Conservation (phyloP, 2,888 invertebrate genomes). For the Chymomyza fuscimana region DNA sequence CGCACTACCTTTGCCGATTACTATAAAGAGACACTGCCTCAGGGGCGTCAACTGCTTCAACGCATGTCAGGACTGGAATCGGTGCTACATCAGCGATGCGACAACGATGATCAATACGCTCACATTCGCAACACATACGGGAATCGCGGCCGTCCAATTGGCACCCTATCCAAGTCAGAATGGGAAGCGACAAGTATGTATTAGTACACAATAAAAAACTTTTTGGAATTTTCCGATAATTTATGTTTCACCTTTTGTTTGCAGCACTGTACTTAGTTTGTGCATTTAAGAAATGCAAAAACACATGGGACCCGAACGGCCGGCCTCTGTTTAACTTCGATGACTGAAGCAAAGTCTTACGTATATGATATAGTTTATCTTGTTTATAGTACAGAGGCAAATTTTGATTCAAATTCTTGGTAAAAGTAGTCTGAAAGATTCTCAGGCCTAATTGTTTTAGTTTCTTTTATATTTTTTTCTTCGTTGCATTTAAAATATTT, state of each 20-base stretch:
- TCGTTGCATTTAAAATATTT: no score
- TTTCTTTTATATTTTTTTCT: no score
- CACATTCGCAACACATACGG: constrained; percentile 84
- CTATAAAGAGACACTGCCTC: constrained; percentile 80
- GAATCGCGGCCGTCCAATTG: constrained; percentile 81
- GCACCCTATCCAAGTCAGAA: constrained; percentile 92
- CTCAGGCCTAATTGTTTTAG: no score
- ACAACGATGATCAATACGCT: constrained; percentile 84
- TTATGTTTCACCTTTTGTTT: constrained; percentile 71
- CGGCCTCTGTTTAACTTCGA: constrained; percentile 61
- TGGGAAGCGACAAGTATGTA: constrained; percentile 94
- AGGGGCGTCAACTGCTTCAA: constrained; percentile 82
- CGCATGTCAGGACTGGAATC: constrained; percentile 91
- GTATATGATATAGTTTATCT: not conserved
- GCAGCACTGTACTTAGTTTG: constrained; percentile 90
- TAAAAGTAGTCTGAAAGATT: no score
- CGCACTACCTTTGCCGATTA: constrained; percentile 90
- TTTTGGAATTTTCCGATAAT: constrained; percentile 13
- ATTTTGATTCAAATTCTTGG: not conserved
- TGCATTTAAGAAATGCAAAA: constrained; percentile 87
- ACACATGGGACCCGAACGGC: constrained; percentile 59
- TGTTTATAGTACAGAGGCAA: no score
- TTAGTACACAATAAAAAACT: constrained; percentile 17
- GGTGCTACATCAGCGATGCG: constrained; percentile 83
- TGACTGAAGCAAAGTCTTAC: constrained; percentile 38